Conservation (phyloP, 2,888 invertebrate genomes). For the Microdon myrmicae region DNA sequence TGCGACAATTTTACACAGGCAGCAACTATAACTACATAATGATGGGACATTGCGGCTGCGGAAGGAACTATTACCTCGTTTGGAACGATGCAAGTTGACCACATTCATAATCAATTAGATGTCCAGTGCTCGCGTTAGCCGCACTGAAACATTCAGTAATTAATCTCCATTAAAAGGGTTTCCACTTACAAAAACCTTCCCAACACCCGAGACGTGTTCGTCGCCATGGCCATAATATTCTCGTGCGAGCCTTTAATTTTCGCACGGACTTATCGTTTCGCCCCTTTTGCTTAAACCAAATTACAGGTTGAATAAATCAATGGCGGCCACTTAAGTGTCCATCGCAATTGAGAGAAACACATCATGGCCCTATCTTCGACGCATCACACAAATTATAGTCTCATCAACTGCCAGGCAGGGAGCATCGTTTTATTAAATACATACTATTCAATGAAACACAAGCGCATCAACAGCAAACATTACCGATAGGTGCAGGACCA, state of each 20-base stretch:
- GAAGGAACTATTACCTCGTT: slow-evolving; percentile 41
- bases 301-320: slow-evolving; percentile 49
- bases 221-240: slow-evolving; percentile 3
- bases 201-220: too few species aligned
- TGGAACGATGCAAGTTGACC: slow-evolving; percentile 25
- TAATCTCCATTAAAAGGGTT: slow-evolving; percentile 47
- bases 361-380: slow-evolving; percentile 23
- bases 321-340: slow-evolving; percentile 42
- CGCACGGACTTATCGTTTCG: slow-evolving; percentile 37
- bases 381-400: slow-evolving; percentile 45
- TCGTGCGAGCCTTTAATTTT: slow-evolving; percentile 42
- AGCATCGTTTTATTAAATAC: slow-evolving; percentile 45
- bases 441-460: slow-evolving; percentile 40
- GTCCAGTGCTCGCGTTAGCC: slow-evolving; percentile 15
- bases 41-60: slow-evolving; percentile 21
- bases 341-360: slow-evolving; percentile 35
- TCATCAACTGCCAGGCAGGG: slow-evolving; percentile 46
- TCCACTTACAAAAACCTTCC: slow-evolving; percentile 24
- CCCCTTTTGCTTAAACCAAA: slow-evolving; percentile 35
- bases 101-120: slow-evolving; percentile 44
- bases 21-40: slow-evolving; percentile 45
- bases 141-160: slow-evolving; percentile 26
- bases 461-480: slow-evolving; percentile 14
- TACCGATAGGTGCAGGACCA: slow-evolving; percentile 7
- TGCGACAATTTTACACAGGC: slow-evolving; percentile 34